These are phyloP conservation scores for Dolichopus griseipennis DNA, from an alignment of 2,888 invertebrate species.

Conservation along the genomic window DNA sequence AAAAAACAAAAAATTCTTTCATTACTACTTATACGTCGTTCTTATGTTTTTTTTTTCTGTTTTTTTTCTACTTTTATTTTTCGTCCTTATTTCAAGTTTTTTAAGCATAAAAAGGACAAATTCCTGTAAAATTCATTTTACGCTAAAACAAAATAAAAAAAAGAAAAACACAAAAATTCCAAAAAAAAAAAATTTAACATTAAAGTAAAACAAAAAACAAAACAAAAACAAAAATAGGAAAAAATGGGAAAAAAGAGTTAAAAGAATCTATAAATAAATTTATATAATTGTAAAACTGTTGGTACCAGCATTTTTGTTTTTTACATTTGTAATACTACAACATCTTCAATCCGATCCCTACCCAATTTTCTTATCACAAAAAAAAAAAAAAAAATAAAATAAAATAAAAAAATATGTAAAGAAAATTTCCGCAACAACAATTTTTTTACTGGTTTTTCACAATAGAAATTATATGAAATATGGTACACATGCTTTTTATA, in stretches of 20 bases:
- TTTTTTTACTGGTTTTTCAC: not conserved
- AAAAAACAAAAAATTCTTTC: not conserved
- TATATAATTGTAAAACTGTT: not conserved
- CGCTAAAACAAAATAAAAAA: not conserved
- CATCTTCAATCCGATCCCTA: too few species aligned
- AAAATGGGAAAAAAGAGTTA: too few species aligned
- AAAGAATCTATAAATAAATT: not conserved
- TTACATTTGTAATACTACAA: not conserved
- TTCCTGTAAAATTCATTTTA: not conserved
- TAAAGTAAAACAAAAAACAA: too few species aligned
- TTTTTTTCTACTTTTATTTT: not conserved
- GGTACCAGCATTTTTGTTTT: not conserved
- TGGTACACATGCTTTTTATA: too few species aligned
- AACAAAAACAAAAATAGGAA: too few species aligned
- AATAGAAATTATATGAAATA: not conserved
- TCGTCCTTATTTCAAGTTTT: not conserved
- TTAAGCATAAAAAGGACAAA: conserved; percentile 1
- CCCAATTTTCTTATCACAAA: too few species aligned
- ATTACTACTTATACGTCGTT: not conserved
- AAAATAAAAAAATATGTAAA: not conserved
- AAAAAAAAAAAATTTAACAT: too few species aligned
- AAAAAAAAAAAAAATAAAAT: too few species aligned
- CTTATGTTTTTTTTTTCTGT: not conserved
- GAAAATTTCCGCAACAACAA: conserved; percentile 1
- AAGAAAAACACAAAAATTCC: too few species aligned